Evolutionary conservation across 2,113 vertebrate genomes (phyloP), one percentile per base, ranked within the genome.

Genomic region (Carassius gibelio): DNA sequence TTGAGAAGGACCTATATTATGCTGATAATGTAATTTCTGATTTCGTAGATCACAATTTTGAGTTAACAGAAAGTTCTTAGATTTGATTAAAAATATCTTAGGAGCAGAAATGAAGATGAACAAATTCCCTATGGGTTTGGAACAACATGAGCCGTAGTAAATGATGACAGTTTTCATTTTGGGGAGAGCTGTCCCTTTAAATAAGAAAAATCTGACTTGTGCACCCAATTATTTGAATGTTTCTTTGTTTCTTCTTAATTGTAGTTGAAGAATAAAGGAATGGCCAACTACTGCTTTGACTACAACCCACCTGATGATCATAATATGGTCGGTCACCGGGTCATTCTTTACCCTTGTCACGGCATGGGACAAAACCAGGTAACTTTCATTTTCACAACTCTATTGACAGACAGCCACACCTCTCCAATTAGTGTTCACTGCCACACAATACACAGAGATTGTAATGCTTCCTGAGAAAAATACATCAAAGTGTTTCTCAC

Each of bases 301-400:
- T 99, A 99, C 86, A 99, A 98, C 89, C 97, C 97, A 83, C 36
- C 83, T 3, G 94, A 90, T 88, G 97, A 99, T 0, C 90, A 96
- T 84, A 86, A 91, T 0, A 7, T 96, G n/a, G 91, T 84, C 0
- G 98, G 97, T 62, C 91, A 96, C 23, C 93, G 93, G 80, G 89
- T 99, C 91, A 94, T 96, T 92, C 88, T 99, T 19, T 99, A 99
- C 86, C 87, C 77, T 0, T 99, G 98, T 90, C 98, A 99, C 0
- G 98, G 98, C 81, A 95, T 98, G 97, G 98, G 98, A 57, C 97
- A 98, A 93, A 99, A 99, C 93, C 98, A 99, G 96, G 98, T 99
- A 92, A 42, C 69, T 21, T 8, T 13, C 5, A 26, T 11, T 69
- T 66, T 45, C 17, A 30, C 0, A 55, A 30, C 2, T 10, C 21